Base-by-base conservation (phyloP, 1,140 invertebrate genomes). In the Hypsibius dujardini region DNA sequence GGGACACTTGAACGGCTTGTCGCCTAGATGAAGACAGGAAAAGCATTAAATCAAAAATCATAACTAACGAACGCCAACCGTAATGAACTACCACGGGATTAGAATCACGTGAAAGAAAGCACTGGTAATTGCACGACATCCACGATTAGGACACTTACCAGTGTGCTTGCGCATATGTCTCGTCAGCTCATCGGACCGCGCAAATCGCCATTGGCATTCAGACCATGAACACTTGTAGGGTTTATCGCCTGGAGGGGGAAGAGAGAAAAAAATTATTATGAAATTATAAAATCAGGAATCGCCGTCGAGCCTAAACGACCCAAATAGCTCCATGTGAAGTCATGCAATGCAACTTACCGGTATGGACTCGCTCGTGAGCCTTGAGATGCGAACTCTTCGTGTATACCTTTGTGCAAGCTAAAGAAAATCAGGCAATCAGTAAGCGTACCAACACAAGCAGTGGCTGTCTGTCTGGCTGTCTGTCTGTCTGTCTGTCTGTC, bases 341-440 rank as follows among this genome's bases (percentile, higher is more conserved):
- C 15, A 7, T 56, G 50, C 50, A 56, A 28, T 28, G 28, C 50
- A n/a, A 7, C 84, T 87, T 84, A 96, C 94, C 94, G 83, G 93
- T 96, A 79, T 98, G 94, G 80, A 95, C 94, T 78, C 95, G 84
- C 81, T 96, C 90, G 83, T 98, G 95, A 71, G 94, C 94, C 82
- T 97, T 98, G 12, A 98, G 84, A 81, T 98, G 95, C 74, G 93
- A 97, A 81, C 91, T 95, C 84, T 98, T 98, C 67, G 94, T 98
- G 81, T 98, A 98, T 59, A 96, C 92, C 83, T 98, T 98, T 76
- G 87, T 88, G 81, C 95, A 98, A 77, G 92, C 93, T 91, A 84
- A 59, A 85, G 86, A 71, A 71, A 46, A 59, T 70, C 70, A 62
- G 50, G 73, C 7, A n/a, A 12, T 56, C 7, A 56, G 7, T n/a